Evolutionary conservation across 2,888 invertebrate genomes (phyloP).

Genomic region (Mythimna lalbum): DNA sequence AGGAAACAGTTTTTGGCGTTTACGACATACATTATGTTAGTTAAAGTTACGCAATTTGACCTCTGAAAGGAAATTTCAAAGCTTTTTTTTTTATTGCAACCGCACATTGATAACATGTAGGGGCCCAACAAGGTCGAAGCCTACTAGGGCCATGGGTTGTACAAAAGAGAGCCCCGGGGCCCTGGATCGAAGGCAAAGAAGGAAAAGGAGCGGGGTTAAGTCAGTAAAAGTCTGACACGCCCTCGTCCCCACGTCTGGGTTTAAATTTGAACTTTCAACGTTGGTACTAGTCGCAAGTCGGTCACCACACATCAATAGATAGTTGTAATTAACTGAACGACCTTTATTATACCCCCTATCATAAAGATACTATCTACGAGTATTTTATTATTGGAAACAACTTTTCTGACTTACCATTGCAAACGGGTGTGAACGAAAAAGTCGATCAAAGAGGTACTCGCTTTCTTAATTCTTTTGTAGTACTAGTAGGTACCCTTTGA

Average conservation of each 20-base stretch:
- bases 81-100: constrained; percentile 5
- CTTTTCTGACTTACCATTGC: constrained; percentile 6
- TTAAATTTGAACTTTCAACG: too few relatives aligned
- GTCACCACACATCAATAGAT: not conserved
- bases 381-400: not conserved
- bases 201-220: too few relatives aligned
- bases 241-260: too few relatives aligned
- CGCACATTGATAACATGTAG: too few relatives aligned
- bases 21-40: not conserved
- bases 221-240: too few relatives aligned
- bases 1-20: constrained; percentile 17
- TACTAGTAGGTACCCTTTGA: constrained; percentile 13
- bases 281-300: too few relatives aligned
- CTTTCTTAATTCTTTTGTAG: constrained; percentile 50
- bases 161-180: too few relatives aligned
- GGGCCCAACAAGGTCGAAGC: too few relatives aligned
- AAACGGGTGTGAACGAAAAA: constrained; percentile 43
- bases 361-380: not conserved
- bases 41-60: constrained; percentile 12
- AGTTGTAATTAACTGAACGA: constrained; percentile 11
- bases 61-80: constrained; percentile 8
- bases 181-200: too few relatives aligned
- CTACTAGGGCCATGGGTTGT: too few relatives aligned
- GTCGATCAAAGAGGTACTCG: constrained; percentile 32
- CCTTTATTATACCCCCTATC: not conserved